phyloP scores from a whole-genome alignment of 1,140 invertebrate species.

The Littorina saxatilis region DNA sequence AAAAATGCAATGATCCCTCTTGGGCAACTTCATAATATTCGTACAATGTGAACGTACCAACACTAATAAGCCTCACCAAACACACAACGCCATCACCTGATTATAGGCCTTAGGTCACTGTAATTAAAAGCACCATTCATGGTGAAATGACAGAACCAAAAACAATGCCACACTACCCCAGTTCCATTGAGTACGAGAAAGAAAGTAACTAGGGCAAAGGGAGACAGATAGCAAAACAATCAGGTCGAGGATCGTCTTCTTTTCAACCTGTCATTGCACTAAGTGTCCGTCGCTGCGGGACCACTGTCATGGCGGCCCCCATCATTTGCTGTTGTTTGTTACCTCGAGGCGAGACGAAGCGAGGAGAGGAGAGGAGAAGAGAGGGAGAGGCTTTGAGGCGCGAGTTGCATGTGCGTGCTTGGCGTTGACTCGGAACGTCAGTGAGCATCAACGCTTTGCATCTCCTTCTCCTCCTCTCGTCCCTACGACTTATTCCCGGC shows the following conservation, averaged over 20 bases:
- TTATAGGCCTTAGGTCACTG: no score
- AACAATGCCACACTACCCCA: not conserved
- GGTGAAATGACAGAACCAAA: not conserved
- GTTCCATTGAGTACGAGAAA: not conserved
- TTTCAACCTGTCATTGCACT: slow-evolving; percentile 29
- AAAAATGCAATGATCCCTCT: no score
- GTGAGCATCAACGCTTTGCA: not conserved
- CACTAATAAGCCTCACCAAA: no score
- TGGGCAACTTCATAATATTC: no score
- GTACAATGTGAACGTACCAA: no score
- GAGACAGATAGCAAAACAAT: not conserved
- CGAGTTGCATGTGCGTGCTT: not conserved
- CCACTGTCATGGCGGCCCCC: slow-evolving; percentile 17
- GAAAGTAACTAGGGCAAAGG: not conserved
- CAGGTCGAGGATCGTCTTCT: not conserved
- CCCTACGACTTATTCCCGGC: slow-evolving; percentile 19
- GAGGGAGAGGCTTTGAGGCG: not conserved
- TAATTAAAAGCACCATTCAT: no score
- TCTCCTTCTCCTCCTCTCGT: not conserved
- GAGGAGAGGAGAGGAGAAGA: not conserved
- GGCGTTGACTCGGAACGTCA: slow-evolving; percentile 17
- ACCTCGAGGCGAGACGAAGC: no score
- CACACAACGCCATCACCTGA: no score
- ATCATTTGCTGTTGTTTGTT: slow-evolving; percentile 1
- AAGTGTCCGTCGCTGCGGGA: slow-evolving; percentile 25